Evolutionary conservation across 2,797 vertebrate species (phyloP).

Genomic region (Acanthurus tractus): DNA sequence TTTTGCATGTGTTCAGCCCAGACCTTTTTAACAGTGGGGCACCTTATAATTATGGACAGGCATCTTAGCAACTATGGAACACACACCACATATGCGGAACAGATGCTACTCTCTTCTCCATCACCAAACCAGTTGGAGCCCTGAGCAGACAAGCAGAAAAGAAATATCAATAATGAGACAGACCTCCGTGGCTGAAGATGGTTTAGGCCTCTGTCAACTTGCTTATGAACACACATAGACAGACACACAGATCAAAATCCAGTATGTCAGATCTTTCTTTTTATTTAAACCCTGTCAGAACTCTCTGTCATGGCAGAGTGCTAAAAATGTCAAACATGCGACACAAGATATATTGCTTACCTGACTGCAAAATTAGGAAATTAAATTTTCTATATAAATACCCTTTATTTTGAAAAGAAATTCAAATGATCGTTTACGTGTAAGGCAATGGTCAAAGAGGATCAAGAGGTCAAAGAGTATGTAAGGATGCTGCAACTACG

Average conservation of each 20-base stretch:
- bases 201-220: constrained; percentile 28
- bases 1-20: constrained; percentile 75
- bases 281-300: not conserved
- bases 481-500: not conserved
- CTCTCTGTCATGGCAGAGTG: not conserved
- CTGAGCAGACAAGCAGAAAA: constrained; percentile 25
- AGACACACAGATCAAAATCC: not conserved
- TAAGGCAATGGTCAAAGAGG: not conserved
- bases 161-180: constrained; percentile 48
- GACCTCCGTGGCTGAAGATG: constrained; percentile 29
- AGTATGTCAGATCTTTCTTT: not conserved
- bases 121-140: constrained; percentile 54
- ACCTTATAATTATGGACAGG: constrained; percentile 82
- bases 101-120: constrained; percentile 71
- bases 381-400: not conserved
- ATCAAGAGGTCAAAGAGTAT: too few species aligned
- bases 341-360: not conserved
- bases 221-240: not conserved
- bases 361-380: not conserved
- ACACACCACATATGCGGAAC: constrained; percentile 76
- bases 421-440: not conserved
- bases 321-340: not conserved
- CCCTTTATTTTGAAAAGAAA: not conserved
- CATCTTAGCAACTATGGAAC: constrained; percentile 69
- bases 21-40: constrained; percentile 77